Conservation (phyloP, 2,888 invertebrate species). For the Ectemnius lituratus region DNA sequence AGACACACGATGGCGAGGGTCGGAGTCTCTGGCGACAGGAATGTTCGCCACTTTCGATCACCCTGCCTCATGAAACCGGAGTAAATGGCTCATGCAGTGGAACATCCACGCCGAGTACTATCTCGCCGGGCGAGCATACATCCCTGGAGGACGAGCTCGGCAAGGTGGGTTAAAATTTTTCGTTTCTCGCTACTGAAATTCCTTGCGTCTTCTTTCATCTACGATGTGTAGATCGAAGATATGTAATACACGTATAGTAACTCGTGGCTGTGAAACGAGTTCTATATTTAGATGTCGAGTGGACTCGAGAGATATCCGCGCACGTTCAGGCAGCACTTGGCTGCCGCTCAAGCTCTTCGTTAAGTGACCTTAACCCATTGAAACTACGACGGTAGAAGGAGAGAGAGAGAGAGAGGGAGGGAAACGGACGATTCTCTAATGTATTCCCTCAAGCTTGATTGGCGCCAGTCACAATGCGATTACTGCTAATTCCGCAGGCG, state of each 20-base stretch:
- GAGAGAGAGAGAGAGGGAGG: neutral
- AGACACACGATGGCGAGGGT: slow-evolving; percentile 70
- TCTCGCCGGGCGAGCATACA: slow-evolving; percentile 77
- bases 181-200: neutral
- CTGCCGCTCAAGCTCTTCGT: slow-evolving; percentile 60
- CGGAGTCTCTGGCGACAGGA: slow-evolving; percentile 72
- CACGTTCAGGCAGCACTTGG: slow-evolving; percentile 56
- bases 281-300: slow-evolving; percentile 59
- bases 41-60: slow-evolving; percentile 74
- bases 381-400: slow-evolving; percentile 24
- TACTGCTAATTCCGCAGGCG: slow-evolving; percentile 58
- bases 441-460: neutral
- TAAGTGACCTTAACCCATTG: slow-evolving; percentile 66
- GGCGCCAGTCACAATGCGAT: neutral
- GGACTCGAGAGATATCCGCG: slow-evolving; percentile 46
- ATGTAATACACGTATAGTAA: neutral
- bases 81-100: slow-evolving; percentile 75
- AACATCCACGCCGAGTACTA: slow-evolving; percentile 78
- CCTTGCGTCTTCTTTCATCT: neutral
- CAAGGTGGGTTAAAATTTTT: slow-evolving; percentile 61
- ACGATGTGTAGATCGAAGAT: no score
- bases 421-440: neutral
- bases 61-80: slow-evolving; percentile 69
- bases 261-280: slow-evolving; percentile 27
- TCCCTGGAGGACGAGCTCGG: slow-evolving; percentile 75